These are phyloP conservation scores for Labeo catla DNA, from an alignment of 2,113 vertebrate genomes.

Conservation along the genomic window DNA sequence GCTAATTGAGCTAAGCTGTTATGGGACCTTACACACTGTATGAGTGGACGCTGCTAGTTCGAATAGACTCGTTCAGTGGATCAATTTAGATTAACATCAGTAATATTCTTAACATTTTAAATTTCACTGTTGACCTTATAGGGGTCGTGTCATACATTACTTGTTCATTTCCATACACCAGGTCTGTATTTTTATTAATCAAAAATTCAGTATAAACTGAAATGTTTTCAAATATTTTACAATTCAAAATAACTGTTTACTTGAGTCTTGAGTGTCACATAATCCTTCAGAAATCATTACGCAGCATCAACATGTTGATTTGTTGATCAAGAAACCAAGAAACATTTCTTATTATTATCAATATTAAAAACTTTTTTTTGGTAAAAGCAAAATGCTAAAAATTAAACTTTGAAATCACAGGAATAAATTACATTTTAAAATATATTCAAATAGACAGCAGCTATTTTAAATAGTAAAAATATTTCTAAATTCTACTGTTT, in stretches of 20 bases:
- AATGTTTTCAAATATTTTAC: background rate
- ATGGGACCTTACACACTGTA: background rate
- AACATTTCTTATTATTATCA: too few relatives aligned
- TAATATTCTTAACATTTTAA: background rate
- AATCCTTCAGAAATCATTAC: background rate
- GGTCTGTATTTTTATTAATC: background rate
- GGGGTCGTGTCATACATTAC: background rate
- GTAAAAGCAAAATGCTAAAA: too few relatives aligned
- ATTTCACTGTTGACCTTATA: background rate
- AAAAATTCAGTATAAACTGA: background rate
- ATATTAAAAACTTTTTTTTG: too few relatives aligned
- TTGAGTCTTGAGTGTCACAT: background rate
- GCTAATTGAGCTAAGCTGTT: conserved; percentile 20
- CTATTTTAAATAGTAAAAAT: too few relatives aligned
- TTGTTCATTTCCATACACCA: background rate
- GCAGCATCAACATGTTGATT: too few relatives aligned
- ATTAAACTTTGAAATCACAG: too few relatives aligned
- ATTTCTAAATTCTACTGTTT: too few relatives aligned
- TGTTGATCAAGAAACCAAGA: too few relatives aligned
- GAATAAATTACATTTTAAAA: too few relatives aligned
- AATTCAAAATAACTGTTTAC: background rate
- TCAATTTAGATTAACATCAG: background rate
- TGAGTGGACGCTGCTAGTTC: background rate
- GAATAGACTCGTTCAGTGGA: too few relatives aligned
- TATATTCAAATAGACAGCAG: too few relatives aligned